Base-by-base conservation (phyloP, 2,113 vertebrate species). In the Oncorhynchus tshawytscha region DNA sequence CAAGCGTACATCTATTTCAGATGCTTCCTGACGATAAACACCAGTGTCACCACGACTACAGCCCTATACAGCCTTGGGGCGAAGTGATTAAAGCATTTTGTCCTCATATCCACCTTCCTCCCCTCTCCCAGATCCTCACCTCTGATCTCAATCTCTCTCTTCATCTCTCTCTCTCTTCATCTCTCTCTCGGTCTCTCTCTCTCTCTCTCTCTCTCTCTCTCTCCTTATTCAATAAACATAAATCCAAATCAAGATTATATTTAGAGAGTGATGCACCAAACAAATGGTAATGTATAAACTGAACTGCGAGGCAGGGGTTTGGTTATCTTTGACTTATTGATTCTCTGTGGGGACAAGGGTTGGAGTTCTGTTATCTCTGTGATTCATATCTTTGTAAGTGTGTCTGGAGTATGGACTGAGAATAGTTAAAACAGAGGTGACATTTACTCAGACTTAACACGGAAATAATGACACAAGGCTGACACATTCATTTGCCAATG, bases 1-100 rank as follows among this genome's bases (percentile, higher is more conserved):
- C 62, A 62, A 74, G 73, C 77, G 67, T 80, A 77, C 76, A 84
- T 80, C 81, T 84, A 84, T 90, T 87, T 91, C 82, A 90, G 89
- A 92, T 87, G 78, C 85, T 84, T 72, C 78, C 73, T 25, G 65
- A 67, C 75, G 85, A 90, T 89, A 89, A 89, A 85, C 78, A 34
- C 64, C 39, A 73, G 87, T 77, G 75, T 78, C 82, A 75, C 45
- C 67, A 60, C 51, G 15, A 15, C 51, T 54, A 18, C 51, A 54
- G 51, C 51, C 51, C 15, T 54, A 5, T 54, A 54, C 78, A 71
- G 83, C 81, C 84, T 69, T 67, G 74, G 59, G 65, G 84, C 39
- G 81, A 78, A 79, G 79, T 86, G 88, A 88, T 90, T 90, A 90
- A 88, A 91, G 77, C 81, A 83, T 82, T 86, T 78, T 89, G 87